Conservation (phyloP, 1,140 invertebrate species). For the Drusus annulatus region DNA sequence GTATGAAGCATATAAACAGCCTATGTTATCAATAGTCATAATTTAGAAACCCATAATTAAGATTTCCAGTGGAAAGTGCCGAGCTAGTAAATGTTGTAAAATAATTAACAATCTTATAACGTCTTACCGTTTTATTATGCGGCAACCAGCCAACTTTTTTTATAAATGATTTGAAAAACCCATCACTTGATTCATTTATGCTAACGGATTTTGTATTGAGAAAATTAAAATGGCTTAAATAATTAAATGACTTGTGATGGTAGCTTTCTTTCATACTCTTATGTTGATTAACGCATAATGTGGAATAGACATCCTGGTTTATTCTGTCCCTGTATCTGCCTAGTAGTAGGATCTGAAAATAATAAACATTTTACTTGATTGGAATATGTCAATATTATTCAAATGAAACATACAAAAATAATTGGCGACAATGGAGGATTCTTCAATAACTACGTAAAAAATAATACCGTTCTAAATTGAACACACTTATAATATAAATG, state of each 20-base stretch:
- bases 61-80: no score
- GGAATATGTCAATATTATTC: no score
- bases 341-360: constrained; percentile 22
- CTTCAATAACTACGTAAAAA: no score
- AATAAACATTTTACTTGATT: constrained; percentile 7
- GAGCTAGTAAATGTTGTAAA: no score
- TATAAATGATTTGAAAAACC: constrained; percentile 69
- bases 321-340: not conserved
- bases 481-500: not conserved
- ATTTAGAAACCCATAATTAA: no score
- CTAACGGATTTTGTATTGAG: not conserved
- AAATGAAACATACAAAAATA: no score
- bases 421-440: no score
- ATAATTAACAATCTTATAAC: no score
- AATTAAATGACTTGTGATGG: not conserved
- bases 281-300: constrained; percentile 59
- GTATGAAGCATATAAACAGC: no score
- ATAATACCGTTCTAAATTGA: no score
- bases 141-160: constrained; percentile 70
- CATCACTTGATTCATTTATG: constrained; percentile 59
- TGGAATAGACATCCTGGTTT: constrained; percentile 60
- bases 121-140: constrained; percentile 64
- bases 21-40: no score
- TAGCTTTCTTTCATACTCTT: not conserved
- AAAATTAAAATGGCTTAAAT: constrained; percentile 8